Percentiles rank a stretch among this genome's conserved stretches.
Evolutionary conservation across 2,888 invertebrate genomes (phyloP).

Genomic region (Rhamnusium bicolor): DNA sequence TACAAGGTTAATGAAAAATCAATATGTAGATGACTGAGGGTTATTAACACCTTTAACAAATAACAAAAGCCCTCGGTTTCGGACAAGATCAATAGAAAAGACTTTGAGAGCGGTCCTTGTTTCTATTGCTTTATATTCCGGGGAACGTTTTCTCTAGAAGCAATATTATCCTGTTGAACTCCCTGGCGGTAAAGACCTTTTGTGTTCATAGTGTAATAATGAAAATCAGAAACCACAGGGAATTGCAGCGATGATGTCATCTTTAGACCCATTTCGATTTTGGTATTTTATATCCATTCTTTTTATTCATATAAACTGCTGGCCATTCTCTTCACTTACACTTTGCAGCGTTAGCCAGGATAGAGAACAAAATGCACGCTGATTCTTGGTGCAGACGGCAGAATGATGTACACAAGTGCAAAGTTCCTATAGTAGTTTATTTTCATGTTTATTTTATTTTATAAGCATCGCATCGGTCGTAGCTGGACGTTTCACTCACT

Average conservation of each 20-base stretch:
- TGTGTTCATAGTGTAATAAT: neutral
- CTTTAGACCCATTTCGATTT: neutral
- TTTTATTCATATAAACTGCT: no score
- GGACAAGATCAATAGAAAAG: conserved; percentile 16
- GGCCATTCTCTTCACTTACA: no score
- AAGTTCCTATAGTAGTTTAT: no score
- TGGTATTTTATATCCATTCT: no score
- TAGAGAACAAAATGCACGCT: no score
- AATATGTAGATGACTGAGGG: neutral
- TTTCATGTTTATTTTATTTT: no score
- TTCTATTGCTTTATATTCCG: conserved; percentile 1
- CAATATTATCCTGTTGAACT: neutral
- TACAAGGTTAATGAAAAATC: conserved; percentile 2
- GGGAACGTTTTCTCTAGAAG: neutral
- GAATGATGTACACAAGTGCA: no score
- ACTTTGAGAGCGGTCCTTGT: conserved; percentile 2
- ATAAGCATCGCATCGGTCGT: no score
- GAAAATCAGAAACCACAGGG: neutral
- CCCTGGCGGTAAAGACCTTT: neutral
- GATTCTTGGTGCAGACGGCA: no score
- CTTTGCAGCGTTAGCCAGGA: no score
- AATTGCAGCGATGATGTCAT: neutral
- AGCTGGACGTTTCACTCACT: no score
- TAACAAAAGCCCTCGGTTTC: conserved; percentile 15
- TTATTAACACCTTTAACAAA: conserved; percentile 22